phyloP scores from a whole-genome alignment of 2,113 vertebrate genomes.

The Athene cunicularia region DNA sequence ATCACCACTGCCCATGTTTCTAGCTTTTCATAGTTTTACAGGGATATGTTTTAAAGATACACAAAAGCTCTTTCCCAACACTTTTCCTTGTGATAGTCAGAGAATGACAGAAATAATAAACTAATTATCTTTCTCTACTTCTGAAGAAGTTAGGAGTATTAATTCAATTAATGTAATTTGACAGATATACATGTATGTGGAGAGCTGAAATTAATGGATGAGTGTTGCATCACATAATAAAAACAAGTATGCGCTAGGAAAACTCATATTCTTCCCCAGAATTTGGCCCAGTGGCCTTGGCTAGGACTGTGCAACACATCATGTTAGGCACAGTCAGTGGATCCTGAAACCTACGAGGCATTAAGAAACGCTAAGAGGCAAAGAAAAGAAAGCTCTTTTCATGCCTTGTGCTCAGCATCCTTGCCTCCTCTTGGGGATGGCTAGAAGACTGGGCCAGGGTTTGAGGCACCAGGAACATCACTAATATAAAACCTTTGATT shows the following conservation, averaged over 20 bases:
- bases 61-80: background rate
- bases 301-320: fast-evolving
- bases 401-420: background rate
- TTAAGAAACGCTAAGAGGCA: background rate
- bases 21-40: background rate
- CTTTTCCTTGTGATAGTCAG: background rate
- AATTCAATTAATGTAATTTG: background rate
- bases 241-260: background rate
- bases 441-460: background rate
- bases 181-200: no score
- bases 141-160: background rate
- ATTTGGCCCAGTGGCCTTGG: background rate
- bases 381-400: background rate
- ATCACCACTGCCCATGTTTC: background rate
- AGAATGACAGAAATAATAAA: background rate
- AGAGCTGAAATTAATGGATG: background rate
- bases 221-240: background rate
- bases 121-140: background rate
- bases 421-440: background rate
- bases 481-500: background rate
- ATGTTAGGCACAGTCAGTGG: background rate
- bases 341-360: background rate
- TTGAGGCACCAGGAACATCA: background rate
- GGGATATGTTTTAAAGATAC: background rate
- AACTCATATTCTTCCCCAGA: background rate